phyloP scores from a whole-genome alignment of 1,140 invertebrate species.

The Zophobas atratus region DNA sequence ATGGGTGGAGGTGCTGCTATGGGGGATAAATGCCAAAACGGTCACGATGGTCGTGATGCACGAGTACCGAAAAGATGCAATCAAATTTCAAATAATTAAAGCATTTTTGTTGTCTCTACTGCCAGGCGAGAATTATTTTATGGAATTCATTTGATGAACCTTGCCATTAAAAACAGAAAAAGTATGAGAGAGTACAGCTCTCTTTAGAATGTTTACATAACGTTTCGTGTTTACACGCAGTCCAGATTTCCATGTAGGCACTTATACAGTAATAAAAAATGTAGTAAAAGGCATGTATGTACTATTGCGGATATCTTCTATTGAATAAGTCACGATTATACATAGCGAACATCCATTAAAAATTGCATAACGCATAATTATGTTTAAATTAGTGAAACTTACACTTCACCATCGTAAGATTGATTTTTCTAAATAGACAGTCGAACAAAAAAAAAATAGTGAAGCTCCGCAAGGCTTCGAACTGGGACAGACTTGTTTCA shows the following conservation, averaged over 20 bases:
- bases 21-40: not conserved
- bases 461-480: no score
- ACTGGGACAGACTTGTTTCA: no score
- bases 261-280: not conserved
- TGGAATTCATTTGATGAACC: no score
- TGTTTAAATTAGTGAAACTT: not conserved
- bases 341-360: not conserved
- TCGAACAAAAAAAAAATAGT: no score
- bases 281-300: not conserved
- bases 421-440: no score
- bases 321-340: not conserved
- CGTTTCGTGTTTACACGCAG: conserved; percentile 7
- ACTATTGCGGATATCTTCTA: not conserved
- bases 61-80: not conserved
- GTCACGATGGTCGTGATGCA: not conserved
- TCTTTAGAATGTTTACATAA: not conserved
- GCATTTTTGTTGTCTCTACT: not conserved
- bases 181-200: not conserved
- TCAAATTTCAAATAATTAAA: not conserved
- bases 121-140: no score
- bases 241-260: conserved; percentile 5
- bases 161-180: no score
- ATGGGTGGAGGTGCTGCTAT: not conserved
- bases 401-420: not conserved
- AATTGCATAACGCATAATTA: not conserved